Evolutionary conservation across 2,888 invertebrate genomes (phyloP), one percentile per base, ranked within the genome.

Genomic region (Oscheius sp.): DNA sequence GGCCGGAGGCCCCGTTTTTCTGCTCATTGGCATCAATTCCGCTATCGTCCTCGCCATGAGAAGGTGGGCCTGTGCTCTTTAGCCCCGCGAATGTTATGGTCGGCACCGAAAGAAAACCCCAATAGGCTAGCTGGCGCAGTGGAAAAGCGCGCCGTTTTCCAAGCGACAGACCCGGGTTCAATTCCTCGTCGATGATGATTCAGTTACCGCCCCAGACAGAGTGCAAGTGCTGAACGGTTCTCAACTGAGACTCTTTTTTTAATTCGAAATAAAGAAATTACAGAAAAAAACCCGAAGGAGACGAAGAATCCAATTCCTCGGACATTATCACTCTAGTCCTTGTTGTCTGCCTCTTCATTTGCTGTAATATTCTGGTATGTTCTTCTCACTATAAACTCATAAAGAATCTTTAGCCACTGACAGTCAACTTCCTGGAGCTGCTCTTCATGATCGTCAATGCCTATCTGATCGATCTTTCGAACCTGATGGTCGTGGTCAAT

Each of bases 271-370:
- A 21, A 2, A 33, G 60, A 60, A 60, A 33, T 13, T n/a, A 60
- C 33, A 57, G 58, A 11, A 70, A 59, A 21, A 42, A 59, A 29
- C 60, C 70, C 3, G 55, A 48, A 58, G 60, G 59, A 57, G 59
- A 57, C n/a, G 70, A 58, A 47, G 68, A 42, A 21, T 51, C 57
- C 32, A 51, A 32, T 50, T 53, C 53, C 48, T 84, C 85, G 1
- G 86, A 87, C 77, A 83, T 85, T 37, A 79, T 85, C 29, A 87
- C 87, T 3, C 74, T 87, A n/a, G 86, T 87, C n/a, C 76, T 87
- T 13, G 87, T 87, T 51, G 86, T 87, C 29, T 86, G 82, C 66
- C 76, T 87, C 11, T 87, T 87, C 75, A 84, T 87, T 66, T 76
- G 83, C 13, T 87, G 87, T 76, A 87, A 87, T 70, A 78, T 85